Base-by-base conservation (phyloP, 2,888 invertebrate species). In the Morpho deidamia region DNA sequence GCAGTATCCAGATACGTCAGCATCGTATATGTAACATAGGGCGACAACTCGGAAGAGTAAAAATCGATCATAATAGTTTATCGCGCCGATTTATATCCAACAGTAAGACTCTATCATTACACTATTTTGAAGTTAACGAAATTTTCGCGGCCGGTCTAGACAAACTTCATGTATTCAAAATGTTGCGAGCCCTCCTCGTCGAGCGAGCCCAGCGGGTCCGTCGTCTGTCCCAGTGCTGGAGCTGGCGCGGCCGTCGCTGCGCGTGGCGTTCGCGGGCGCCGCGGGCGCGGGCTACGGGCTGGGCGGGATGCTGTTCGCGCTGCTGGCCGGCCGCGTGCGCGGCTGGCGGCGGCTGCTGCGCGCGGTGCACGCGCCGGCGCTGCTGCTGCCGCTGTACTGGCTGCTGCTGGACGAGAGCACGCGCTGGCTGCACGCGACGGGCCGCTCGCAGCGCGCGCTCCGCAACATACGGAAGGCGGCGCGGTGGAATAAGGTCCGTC, bases 371-470 rank as follows among this genome's bases (percentile, higher is more conserved):
- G 76, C 91, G 7, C 95, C 95, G 1, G 92, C 93, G 10, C 78
- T 95, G 56, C 75, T 94, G 11, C 90, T 95, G 61, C 80, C 95
- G 43, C 76, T 91, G 9, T 94, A 94, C 74, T 91, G 92, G 68
- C 92, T 93, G 90, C 71, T 94, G 44, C 71, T 94, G 33, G 93
- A 94, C 33, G 95, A 95, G 83, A 95, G 94, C 63, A 88, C 93
- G 46, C 91, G 96, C 66, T 96, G 96, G 96, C 87, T 95, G 51
- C 81, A 94, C 49, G 92, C 92, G 9, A 91, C 92, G 53, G 91
- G 92, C 2, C 82, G 91, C 55, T 78, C 83, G 10, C 81, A 90
- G 0, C 85, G 91, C 40, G 93, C 94, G 0, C 91, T 91, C 50
- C 72, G 72, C 3, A 91, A 93, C 11, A 77, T 94, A 9, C 82